phyloP scores from a whole-genome alignment of 2,113 vertebrate species.

The Pygathrix nemaeus region DNA sequence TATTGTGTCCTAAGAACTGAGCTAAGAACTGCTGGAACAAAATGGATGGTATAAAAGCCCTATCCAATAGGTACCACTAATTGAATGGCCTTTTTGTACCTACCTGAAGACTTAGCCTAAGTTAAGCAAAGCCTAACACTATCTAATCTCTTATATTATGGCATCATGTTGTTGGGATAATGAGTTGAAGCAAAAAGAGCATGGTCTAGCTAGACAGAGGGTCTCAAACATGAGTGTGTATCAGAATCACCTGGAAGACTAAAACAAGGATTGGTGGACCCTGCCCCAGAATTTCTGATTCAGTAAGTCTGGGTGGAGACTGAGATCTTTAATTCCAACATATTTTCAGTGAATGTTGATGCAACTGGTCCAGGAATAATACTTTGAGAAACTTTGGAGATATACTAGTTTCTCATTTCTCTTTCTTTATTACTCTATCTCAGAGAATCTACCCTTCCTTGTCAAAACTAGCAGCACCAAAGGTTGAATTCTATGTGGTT shows the following conservation, averaged over 20 bases:
- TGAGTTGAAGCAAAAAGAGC: background rate
- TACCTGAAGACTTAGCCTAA: background rate
- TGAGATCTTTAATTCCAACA: background rate
- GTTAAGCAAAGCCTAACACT: background rate
- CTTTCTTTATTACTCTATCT: background rate
- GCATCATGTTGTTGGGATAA: accelerated
- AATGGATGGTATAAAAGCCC: background rate
- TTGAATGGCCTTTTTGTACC: background rate
- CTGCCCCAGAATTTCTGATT: background rate
- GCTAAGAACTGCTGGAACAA: background rate
- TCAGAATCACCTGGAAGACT: background rate
- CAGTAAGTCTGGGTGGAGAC: background rate
- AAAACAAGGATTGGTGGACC: background rate
- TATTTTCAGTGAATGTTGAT: background rate
- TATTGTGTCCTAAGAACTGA: background rate
- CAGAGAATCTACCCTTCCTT: background rate
- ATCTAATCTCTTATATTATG: background rate
- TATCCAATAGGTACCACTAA: background rate
- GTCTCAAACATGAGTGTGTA: no score
- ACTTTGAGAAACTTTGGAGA: background rate
- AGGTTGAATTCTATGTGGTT: background rate
- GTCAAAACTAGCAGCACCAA: background rate
- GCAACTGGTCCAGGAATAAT: background rate
- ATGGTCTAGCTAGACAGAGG: background rate
- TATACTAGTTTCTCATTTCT: background rate